phyloP scores from a whole-genome alignment of 1,140 invertebrate genomes.

The Penaeus chinensis region DNA sequence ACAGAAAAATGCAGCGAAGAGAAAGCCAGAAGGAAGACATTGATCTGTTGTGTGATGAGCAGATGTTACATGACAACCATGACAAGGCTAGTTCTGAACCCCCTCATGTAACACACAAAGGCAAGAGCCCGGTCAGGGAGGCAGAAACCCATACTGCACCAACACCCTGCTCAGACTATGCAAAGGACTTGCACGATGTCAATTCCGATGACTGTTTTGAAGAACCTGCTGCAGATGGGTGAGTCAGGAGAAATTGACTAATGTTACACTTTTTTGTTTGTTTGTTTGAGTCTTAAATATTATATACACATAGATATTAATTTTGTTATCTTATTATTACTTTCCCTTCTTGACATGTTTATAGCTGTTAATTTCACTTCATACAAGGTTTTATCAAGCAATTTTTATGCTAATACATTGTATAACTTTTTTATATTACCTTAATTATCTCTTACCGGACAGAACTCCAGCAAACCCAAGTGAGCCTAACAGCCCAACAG shows the following conservation, averaged over 20 bases:
- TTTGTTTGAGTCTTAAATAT: no score
- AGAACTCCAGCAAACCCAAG: neutral
- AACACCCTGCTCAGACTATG: slow-evolving; percentile 15
- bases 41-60: slow-evolving; percentile 38
- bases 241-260: neutral
- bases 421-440: no score
- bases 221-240: slow-evolving; percentile 8
- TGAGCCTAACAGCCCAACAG: neutral
- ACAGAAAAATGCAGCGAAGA: neutral
- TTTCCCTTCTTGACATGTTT: no score
- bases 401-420: no score
- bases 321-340: no score
- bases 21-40: slow-evolving; percentile 33
- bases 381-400: no score
- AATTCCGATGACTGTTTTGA: slow-evolving; percentile 27
- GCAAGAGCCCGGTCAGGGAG: slow-evolving; percentile 5
- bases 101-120: neutral
- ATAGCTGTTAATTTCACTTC: no score
- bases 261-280: no score
- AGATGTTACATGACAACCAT: slow-evolving; percentile 23
- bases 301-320: no score
- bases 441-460: no score
- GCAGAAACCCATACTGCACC: neutral
- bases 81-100: neutral
- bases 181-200: slow-evolving; percentile 3